Evolutionary conservation across 2,797 vertebrate genomes (phyloP), one percentile per base, ranked within the genome.

Genomic region (Poliocrania exsul): DNA sequence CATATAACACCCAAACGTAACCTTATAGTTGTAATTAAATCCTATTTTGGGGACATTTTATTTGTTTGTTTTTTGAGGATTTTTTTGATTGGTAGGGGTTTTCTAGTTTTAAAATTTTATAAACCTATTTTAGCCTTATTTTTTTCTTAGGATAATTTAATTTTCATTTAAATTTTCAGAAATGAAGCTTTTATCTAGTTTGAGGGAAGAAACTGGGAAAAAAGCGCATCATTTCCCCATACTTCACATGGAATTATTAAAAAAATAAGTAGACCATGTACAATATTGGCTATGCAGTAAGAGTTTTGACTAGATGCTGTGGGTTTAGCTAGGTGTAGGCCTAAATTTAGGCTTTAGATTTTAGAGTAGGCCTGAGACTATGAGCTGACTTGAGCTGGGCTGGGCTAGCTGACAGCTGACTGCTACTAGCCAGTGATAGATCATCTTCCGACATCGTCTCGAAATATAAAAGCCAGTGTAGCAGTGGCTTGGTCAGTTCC

Each of bases 51-150:
- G 5, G 8, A 25, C 15, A 23, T 49, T 4, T 46, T n/a, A 8
- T 26, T 35, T 7, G 13, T 24, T 20, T 25, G 4, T 7, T 8
- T 31, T 18, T 58, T 26, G 20, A 0, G 16, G 11, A 3, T 12
- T 26, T 13, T 28, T 51, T 26, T n/a, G 4, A 5, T 20, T 37
- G 2, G 3, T 33, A 50, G 16, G 0, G 16, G 1, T 5, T 24
- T 42, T 54, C 21, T 33, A 4, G 4, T 20, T 78, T 74, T 28
- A 40, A 29, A 37, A 28, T 46, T 25, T 42, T 70, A 7, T 25
- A 57, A 54, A 46, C 0, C 1, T 35, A 0, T 2, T 58, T 62
- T 40, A 14, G 0, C 2, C 6, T 53, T 4, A 19, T 26, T 74
- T 70, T 70, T 79, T 66, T 25, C 10, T 49, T 16, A 33, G 5